These are phyloP conservation scores for Lepidurus couesii DNA, from an alignment of 1,140 invertebrate genomes.

Conservation along the genomic window DNA sequence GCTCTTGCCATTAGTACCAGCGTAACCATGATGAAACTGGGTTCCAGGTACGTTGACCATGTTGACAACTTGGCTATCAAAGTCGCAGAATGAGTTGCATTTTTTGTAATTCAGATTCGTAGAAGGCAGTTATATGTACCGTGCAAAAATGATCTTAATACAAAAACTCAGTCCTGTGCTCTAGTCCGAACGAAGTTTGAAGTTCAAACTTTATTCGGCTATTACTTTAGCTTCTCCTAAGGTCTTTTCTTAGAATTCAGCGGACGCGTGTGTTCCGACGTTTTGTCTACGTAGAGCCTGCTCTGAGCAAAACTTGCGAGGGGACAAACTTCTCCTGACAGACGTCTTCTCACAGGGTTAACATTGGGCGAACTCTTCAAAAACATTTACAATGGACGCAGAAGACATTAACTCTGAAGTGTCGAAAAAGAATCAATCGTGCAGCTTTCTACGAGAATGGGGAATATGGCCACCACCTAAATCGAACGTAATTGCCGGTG, in stretches of 20 bases:
- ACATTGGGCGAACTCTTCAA: too few species aligned
- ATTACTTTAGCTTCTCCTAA: too few species aligned
- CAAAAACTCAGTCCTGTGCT: background rate
- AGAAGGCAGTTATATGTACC: background rate
- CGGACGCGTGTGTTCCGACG: too few species aligned
- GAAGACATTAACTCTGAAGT: background rate
- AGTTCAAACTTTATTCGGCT: too few species aligned
- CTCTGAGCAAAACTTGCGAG: too few species aligned
- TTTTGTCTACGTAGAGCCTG: too few species aligned
- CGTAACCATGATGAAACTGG: conserved; percentile 53
- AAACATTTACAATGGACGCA: background rate
- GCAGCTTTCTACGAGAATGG: conserved; percentile 7
- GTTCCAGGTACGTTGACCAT: conserved; percentile 53
- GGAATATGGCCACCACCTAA: background rate
- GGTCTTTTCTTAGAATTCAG: too few species aligned
- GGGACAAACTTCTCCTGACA: too few species aligned
- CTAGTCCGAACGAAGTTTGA: too few species aligned
- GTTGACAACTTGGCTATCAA: conserved; percentile 42
- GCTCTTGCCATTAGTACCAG: conserved; percentile 56
- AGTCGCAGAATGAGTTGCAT: background rate
- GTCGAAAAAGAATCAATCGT: background rate
- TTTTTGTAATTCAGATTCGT: background rate
- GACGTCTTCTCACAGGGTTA: too few species aligned
- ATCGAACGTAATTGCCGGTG: background rate
- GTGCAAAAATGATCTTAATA: background rate